These are phyloP conservation scores for Dolichopus griseipennis DNA, from an alignment of 2,888 invertebrate genomes.

Conservation along the genomic window DNA sequence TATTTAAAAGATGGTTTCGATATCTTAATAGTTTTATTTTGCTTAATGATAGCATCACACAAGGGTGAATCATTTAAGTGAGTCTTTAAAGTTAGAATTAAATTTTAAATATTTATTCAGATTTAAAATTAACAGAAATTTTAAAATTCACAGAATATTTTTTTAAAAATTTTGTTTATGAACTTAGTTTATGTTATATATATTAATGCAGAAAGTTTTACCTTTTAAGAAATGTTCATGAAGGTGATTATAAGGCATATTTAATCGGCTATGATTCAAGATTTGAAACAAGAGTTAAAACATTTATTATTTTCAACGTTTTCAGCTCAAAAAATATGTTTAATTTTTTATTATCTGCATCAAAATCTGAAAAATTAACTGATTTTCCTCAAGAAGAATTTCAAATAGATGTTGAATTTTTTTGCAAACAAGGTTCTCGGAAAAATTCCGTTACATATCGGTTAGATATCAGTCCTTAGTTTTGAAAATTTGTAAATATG, in stretches of 20 bases:
- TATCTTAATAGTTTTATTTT: slow-evolving; percentile 29
- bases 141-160: not conserved
- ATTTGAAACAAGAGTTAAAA: slow-evolving; percentile 23
- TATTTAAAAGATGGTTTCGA: slow-evolving; percentile 25
- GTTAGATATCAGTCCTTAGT: no score
- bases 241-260: slow-evolving; percentile 27
- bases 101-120: no score
- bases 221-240: slow-evolving; percentile 27
- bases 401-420: not conserved
- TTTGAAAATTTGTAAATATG: no score
- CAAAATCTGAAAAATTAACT: not conserved
- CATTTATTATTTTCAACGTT: slow-evolving; percentile 25
- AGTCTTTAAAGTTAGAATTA: not conserved
- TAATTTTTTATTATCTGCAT: not conserved
- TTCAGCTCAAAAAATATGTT: slow-evolving; percentile 25
- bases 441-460: no score
- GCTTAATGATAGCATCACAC: slow-evolving; percentile 25
- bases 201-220: not conserved
- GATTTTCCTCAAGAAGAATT: slow-evolving; percentile 28
- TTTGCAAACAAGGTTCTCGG: no score
- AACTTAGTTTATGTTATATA: no score
- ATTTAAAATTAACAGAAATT: no score
- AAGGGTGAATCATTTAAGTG: slow-evolving; percentile 28
- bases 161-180: no score
- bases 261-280: slow-evolving; percentile 27